Conservation (phyloP, 2,888 invertebrate species). For the Operophtera brumata region DNA sequence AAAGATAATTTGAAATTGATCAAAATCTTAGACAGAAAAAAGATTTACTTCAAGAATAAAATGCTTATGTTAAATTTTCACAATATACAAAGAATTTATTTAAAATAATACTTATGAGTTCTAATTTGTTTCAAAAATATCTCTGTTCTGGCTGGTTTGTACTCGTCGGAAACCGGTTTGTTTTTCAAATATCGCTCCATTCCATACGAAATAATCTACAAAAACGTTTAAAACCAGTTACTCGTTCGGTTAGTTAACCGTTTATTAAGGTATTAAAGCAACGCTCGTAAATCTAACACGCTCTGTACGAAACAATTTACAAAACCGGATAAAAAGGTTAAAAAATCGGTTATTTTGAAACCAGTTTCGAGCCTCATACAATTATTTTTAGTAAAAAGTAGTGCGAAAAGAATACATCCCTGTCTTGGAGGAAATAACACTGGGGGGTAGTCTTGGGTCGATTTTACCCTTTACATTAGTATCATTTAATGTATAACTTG, state of each 20-base stretch:
- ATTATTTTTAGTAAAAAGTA: too few relatives aligned
- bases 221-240: too few relatives aligned
- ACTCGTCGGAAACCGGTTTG: background rate
- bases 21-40: background rate
- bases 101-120: background rate
- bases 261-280: too few relatives aligned
- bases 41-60: background rate
- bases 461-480: background rate
- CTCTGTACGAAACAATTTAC: too few relatives aligned
- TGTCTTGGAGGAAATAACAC: background rate
- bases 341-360: too few relatives aligned
- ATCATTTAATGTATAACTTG: background rate
- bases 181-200: too few relatives aligned
- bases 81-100: slow-evolving; percentile 13
- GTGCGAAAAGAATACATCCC: slow-evolving; percentile 19
- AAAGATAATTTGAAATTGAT: background rate
- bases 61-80: slow-evolving; percentile 7
- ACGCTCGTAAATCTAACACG: too few relatives aligned
- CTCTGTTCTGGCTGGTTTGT: background rate
- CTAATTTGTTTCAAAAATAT: background rate
- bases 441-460: background rate
- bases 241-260: too few relatives aligned
- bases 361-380: too few relatives aligned
- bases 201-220: too few relatives aligned
- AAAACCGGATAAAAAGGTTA: too few relatives aligned